Evolutionary conservation across 1,140 invertebrate species (phyloP).

Genomic region (Aricia agestis): DNA sequence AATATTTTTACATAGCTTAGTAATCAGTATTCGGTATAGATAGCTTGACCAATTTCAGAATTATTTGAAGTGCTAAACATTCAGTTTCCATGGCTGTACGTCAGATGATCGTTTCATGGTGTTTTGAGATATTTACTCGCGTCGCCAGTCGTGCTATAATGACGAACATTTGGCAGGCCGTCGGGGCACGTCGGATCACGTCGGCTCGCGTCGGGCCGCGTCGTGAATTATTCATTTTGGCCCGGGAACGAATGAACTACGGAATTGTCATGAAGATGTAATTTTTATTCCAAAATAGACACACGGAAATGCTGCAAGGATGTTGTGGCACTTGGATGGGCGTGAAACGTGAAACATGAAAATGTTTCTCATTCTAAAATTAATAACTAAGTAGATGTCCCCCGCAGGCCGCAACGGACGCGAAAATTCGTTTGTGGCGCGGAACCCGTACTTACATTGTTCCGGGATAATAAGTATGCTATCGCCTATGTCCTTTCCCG

Average conservation of each 20-base stretch:
- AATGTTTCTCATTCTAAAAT: too few species aligned
- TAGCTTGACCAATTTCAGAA: background rate
- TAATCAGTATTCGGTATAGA: background rate
- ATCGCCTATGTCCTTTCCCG: too few species aligned
- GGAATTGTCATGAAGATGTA: background rate
- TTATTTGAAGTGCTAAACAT: background rate
- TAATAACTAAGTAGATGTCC: too few species aligned
- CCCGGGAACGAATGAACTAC: background rate
- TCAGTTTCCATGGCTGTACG: background rate
- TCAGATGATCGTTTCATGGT: background rate
- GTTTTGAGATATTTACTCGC: background rate
- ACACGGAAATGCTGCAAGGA: too few species aligned
- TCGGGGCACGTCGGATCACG: background rate
- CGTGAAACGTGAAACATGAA: too few species aligned
- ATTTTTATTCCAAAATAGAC: background rate
- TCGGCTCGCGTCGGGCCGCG: background rate
- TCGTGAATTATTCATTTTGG: conserved; percentile 6
- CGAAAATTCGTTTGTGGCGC: too few species aligned
- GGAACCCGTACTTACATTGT: too few species aligned
- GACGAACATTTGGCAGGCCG: background rate
- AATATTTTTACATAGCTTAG: background rate
- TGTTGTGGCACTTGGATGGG: too few species aligned
- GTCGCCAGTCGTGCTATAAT: background rate
- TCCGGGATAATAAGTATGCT: too few species aligned
- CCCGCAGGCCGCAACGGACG: too few species aligned